Conservation (phyloP, 2,888 invertebrate genomes). For the Spisula solida region DNA sequence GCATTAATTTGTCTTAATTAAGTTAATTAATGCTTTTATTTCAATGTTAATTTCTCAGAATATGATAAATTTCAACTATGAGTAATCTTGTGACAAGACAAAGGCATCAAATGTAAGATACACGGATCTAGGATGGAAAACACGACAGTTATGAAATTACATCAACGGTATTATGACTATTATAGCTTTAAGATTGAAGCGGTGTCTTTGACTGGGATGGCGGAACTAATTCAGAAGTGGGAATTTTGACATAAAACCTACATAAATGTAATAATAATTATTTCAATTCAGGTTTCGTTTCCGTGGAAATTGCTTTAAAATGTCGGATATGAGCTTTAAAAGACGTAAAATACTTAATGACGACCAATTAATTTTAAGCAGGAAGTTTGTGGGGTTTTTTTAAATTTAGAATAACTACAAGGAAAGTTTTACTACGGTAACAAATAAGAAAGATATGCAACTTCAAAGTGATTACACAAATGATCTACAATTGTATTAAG, state of each 20-base stretch:
- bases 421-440: too few species aligned
- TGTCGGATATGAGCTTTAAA: background rate
- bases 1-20: too few species aligned
- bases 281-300: background rate
- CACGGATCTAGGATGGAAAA: background rate
- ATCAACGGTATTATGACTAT: background rate
- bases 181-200: background rate
- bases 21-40: background rate
- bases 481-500: too few species aligned
- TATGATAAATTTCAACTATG: background rate
- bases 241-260: background rate
- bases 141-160: background rate
- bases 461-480: too few species aligned
- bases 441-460: too few species aligned
- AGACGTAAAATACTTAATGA: background rate
- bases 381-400: too few species aligned
- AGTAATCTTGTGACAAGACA: background rate
- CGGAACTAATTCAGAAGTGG: background rate
- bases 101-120: background rate
- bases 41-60: background rate
- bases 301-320: background rate
- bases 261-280: slow-evolving; percentile 11
- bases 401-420: too few species aligned
- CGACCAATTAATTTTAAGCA: background rate
- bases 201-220: background rate